Evolutionary conservation across 2,797 vertebrate species (phyloP).

Genomic region (Sebastes dallii): DNA sequence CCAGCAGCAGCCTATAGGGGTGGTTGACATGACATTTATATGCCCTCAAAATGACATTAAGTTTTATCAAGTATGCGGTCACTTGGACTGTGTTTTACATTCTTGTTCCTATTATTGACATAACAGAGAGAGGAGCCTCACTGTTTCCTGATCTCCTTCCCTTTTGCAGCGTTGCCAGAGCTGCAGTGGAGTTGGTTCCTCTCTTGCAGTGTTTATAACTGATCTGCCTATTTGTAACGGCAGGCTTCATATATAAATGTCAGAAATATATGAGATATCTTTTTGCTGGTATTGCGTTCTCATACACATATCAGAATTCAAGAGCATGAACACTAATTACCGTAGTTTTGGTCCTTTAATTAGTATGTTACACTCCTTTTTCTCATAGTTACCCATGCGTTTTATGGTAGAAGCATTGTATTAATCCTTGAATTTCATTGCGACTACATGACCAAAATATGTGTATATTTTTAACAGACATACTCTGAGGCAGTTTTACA

Average conservation of each 20-base stretch:
- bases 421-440: neutral
- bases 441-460: neutral
- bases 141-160: neutral
- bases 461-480: neutral
- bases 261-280: neutral
- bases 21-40: neutral
- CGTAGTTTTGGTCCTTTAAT: neutral
- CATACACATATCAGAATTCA: neutral
- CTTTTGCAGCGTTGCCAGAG: neutral
- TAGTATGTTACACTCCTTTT: neutral
- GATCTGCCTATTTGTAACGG: neutral
- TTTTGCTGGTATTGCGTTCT: neutral
- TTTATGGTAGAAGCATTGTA: neutral
- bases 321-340: too few relatives aligned
- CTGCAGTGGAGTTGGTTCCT: neutral
- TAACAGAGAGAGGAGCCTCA: neutral
- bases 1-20: neutral
- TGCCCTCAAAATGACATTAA: neutral
- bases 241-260: neutral
- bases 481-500: neutral
- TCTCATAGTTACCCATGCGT: neutral
- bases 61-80: neutral
- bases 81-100: neutral
- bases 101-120: constrained; percentile 2
- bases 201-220: neutral